Evolutionary conservation across 2,113 vertebrate genomes (phyloP).

Genomic region (Cygnus buccinator): DNA sequence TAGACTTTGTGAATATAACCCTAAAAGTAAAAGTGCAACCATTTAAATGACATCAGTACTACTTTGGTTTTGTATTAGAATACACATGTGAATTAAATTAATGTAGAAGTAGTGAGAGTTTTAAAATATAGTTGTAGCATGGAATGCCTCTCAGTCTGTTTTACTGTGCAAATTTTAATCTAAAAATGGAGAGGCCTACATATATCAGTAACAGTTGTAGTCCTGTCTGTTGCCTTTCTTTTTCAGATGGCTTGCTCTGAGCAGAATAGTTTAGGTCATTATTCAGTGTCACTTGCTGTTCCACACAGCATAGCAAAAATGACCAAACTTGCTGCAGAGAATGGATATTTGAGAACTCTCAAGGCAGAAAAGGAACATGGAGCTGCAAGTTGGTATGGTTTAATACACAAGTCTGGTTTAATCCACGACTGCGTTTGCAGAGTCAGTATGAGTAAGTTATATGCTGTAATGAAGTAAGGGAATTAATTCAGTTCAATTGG

Average conservation of each 20-base stretch:
- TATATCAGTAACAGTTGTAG: background rate
- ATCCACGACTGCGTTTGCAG: background rate
- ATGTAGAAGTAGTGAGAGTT: background rate
- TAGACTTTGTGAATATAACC: slow-evolving; percentile 74
- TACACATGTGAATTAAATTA: slow-evolving; percentile 16
- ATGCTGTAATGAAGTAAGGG: background rate
- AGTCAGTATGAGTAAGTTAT: background rate
- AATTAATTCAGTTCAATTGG: background rate
- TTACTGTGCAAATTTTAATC: background rate
- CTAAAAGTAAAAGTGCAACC: slow-evolving; percentile 62
- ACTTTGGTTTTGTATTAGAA: background rate
- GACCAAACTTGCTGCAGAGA: background rate
- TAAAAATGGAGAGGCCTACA: background rate
- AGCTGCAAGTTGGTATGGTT: background rate
- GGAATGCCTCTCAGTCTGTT: background rate
- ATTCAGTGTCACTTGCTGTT: background rate
- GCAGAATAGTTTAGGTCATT: background rate
- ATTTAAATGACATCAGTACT: slow-evolving; percentile 49
- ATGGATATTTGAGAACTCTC: background rate
- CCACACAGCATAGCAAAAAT: background rate
- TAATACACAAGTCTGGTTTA: background rate
- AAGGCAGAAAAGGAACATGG: background rate
- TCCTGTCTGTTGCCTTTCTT: background rate
- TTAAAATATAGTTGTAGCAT: background rate
- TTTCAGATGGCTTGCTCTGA: slow-evolving; percentile 1